Base-by-base conservation (phyloP, 2,888 invertebrate genomes). In the Chalcis sispes region DNA sequence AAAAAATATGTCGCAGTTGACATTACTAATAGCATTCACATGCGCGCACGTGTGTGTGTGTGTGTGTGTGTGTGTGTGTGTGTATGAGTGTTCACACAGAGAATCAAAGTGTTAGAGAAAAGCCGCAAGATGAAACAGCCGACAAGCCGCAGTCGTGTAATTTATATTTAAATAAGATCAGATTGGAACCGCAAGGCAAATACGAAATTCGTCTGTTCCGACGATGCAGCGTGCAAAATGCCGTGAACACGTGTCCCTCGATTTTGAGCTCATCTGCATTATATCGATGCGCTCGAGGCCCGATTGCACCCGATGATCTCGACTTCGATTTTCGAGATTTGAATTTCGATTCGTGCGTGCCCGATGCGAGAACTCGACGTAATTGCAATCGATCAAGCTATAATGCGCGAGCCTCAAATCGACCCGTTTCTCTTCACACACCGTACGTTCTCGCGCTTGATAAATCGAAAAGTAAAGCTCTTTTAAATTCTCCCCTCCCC, bases 81-180 rank as follows among this genome's bases (percentile, higher is more conserved):
- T n/a, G n/a, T n/a, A n/a, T n/a, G n/a, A n/a, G n/a, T n/a, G n/a
- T n/a, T n/a, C n/a, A n/a, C n/a, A 20, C n/a, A n/a, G 18, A 5
- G 3, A 32, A 32, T 20, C 40, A 59, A 40, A 10, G 42, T 64
- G 75, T n/a, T n/a, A 74, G 76, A 72, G 77, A 81, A 80, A 69
- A 74, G 67, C 74, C 77, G 66, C 66, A 72, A 72, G 79, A 80
- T 79, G 79, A 79, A 79, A 77, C 79, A 73, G 77, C 73, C 74
- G 75, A 73, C 74, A 48, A 76, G 75, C 78, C 80, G 77, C 75
- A 75, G 77, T 77, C 78, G 79, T 82, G 84, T 83, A 85, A 87
- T 87, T 87, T 87, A 85, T 86, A 87, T 88, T 88, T 85, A 88
- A 88, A 87, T 88, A 85, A 87, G 86, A 83, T 83, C 80, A 83